Base-by-base conservation (phyloP, 2,113 vertebrate species). In the Pygoscelis antarcticus region DNA sequence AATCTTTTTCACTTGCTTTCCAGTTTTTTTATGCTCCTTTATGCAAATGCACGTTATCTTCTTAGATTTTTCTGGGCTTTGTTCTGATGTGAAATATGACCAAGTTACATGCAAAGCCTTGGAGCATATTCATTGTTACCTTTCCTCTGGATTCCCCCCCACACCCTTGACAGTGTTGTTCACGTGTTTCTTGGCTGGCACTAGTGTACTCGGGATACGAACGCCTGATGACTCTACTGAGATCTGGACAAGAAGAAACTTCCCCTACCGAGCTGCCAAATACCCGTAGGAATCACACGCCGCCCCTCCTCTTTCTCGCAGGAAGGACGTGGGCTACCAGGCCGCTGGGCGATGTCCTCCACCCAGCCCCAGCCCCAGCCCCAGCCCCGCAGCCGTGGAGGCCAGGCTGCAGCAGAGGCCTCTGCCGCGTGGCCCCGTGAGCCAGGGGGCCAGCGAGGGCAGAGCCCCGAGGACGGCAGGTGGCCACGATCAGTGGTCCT, bases 261-360 rank as follows among this genome's bases (percentile, higher is more conserved):
- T 72, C 40, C 36, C 42, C 12, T 21, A 2, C 36, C 0, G 2
- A 54, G 77, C 40, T 52, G 66, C 49, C 36, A 29, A 62, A 55
- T 9, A 11, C 32, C 61, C 0, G 2, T 4, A 8, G 30, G 44
- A 25, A 16, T 30, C 27, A 9, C 55, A 32, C 0, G 2, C 11
- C 0, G 0, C 13, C 42, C 62, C 26, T 62, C 9, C 55, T 16
- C 1, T 51, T 75, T 70, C 46, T 66, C 2, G 4, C 16, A 4
- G 57, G 51, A 30, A 69, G 15, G 15, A 52, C 0, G 1, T 7
- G 40, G 42, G 38, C n/a, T 66, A 19, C 32, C 47, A 26, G 66
- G 70, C 42, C 65, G 80, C 34, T 40, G 64, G 58, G 18, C 2
- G 3, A 22, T 3, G 10, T 36, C 15, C 46, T 27, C 27, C 42